Conservation (phyloP, 2,888 invertebrate species). For the Lithophane semibrunnea region DNA sequence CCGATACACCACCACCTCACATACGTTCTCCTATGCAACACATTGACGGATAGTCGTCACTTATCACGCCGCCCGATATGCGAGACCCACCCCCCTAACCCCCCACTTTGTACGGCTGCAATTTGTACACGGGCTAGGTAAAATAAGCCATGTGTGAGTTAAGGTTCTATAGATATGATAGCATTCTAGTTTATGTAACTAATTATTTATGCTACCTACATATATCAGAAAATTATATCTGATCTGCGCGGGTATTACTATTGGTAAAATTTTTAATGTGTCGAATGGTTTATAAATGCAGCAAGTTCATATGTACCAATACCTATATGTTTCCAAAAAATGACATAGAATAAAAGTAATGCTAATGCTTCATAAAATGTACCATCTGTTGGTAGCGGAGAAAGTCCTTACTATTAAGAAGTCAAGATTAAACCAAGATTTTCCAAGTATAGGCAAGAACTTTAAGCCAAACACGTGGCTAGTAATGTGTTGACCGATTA, state of each 20-base stretch:
- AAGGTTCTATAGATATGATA: slow-evolving; percentile 41
- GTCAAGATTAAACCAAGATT: slow-evolving; percentile 15
- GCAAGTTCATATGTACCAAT: neutral
- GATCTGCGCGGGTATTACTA: neutral
- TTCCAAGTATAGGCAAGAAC: slow-evolving; percentile 10
- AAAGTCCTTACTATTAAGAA: slow-evolving; percentile 1
- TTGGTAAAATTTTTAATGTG: neutral
- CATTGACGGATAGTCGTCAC: slow-evolving; percentile 81
- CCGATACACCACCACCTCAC: slow-evolving; percentile 74
- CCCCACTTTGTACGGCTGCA: slow-evolving; percentile 71
- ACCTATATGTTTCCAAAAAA: neutral
- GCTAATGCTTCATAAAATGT: neutral
- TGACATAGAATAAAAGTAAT: neutral
- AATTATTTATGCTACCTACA: neutral
- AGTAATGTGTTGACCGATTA: slow-evolving; percentile 8
- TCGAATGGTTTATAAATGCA: neutral
- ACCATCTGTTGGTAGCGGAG: neutral
- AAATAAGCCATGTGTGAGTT: slow-evolving; percentile 56
- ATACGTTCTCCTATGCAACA: slow-evolving; percentile 76
- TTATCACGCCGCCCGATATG: slow-evolving; percentile 78
- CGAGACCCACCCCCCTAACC: slow-evolving; percentile 73
- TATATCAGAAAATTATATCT: neutral
- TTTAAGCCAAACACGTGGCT: slow-evolving; percentile 22
- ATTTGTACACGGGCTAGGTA: slow-evolving; percentile 75
- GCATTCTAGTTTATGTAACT: slow-evolving; percentile 1